These are phyloP conservation scores for Heteromyza rotundicornis DNA, from an alignment of 2,888 invertebrate species.

Conservation along the genomic window DNA sequence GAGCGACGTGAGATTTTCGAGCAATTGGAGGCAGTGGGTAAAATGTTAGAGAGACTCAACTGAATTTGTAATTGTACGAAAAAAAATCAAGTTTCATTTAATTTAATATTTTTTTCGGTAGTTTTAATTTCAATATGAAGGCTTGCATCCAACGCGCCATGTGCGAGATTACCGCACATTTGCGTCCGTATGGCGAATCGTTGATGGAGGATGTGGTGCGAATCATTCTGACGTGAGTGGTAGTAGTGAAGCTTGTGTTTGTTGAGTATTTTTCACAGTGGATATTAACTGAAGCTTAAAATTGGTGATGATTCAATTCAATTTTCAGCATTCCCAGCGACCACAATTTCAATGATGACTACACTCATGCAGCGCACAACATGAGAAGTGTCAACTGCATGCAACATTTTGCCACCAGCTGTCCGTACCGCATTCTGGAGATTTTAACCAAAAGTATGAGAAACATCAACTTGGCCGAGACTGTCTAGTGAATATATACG, in stretches of 20 bases:
- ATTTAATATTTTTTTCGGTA: not conserved
- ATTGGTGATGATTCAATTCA: not conserved
- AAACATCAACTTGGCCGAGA: not conserved
- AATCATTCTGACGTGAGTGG: conserved; percentile 68
- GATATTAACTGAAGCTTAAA: no score
- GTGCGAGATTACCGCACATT: conserved; percentile 68
- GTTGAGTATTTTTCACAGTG: not conserved
- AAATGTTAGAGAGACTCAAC: conserved; percentile 42
- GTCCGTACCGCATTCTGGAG: conserved; percentile 39
- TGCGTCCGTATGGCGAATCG: conserved; percentile 67
- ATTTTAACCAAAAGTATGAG: conserved; percentile 28
- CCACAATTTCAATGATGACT: not conserved
- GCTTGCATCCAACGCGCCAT: conserved; percentile 70
- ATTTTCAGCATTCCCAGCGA: conserved; percentile 2
- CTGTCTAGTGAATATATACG: no score
- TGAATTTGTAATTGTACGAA: no score
- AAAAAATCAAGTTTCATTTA: no score
- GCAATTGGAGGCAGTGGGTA: conserved; percentile 42
- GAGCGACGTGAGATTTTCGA: conserved; percentile 46
- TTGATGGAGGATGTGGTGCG: conserved; percentile 71
- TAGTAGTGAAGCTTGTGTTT: no score
- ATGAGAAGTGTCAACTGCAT: conserved; percentile 13
- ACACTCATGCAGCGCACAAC: not conserved
- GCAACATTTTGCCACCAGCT: conserved; percentile 33
- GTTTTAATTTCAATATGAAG: conserved; percentile 39